Percentiles rank a stretch among this genome's conserved stretches.
Evolutionary conservation across 2,113 vertebrate species (phyloP).

Genomic region (Sander lucioperca): DNA sequence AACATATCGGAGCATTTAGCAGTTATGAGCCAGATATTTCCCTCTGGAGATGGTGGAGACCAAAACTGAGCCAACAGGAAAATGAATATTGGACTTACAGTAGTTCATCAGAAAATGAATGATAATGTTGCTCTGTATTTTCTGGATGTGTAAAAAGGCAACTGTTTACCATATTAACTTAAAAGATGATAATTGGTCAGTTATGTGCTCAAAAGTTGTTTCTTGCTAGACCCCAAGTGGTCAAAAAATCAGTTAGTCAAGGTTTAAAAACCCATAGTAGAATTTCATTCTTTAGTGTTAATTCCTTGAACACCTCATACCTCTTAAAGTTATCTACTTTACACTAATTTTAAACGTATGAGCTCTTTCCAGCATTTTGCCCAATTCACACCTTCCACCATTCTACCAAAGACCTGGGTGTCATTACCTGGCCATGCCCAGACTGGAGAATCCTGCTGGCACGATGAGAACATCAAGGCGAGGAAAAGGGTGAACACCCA

Average conservation of each 20-base stretch:
- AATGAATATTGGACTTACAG: neutral
- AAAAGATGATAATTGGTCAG: neutral
- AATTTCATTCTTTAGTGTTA: too few species aligned
- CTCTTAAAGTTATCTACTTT: neutral
- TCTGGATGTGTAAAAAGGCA: neutral
- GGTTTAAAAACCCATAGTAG: neutral
- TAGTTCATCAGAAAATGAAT: neutral
- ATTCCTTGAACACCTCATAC: neutral
- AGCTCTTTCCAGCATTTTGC: neutral
- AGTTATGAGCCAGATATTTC: conserved; percentile 8
- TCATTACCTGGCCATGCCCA: conserved; percentile 98
- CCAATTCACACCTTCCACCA: neutral
- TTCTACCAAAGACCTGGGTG: conserved; percentile 8
- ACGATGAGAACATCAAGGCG: conserved; percentile 94
- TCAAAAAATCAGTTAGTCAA: neutral
- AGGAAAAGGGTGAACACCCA: conserved; percentile 95
- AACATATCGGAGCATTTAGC: conserved; percentile 13
- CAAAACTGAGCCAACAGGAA: neutral
- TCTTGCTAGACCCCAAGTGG: neutral
- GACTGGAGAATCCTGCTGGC: conserved; percentile 93
- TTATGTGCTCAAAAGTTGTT: neutral
- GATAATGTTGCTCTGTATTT: neutral
- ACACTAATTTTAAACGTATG: neutral
- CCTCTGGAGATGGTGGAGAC: neutral
- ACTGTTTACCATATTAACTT: neutral